These are phyloP conservation scores for Tinea semifulvella DNA, from an alignment of 2,888 invertebrate genomes.

Conservation along the genomic window DNA sequence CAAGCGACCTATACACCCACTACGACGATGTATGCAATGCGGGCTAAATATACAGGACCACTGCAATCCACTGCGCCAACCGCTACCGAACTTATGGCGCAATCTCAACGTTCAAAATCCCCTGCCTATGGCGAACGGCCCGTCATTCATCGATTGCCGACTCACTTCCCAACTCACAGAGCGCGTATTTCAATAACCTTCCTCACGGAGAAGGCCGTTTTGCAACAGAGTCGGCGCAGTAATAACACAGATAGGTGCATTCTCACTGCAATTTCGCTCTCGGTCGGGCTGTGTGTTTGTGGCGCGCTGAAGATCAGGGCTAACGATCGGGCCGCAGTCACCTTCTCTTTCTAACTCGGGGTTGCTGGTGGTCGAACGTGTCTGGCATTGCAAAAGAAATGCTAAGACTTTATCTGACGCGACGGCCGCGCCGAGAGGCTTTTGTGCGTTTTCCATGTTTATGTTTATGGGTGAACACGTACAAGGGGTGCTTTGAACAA, in stretches of 20 bases:
- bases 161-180: slow-evolving; percentile 8
- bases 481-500: slow-evolving; percentile 59
- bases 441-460: slow-evolving; percentile 66
- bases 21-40: slow-evolving; percentile 55
- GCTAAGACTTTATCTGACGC: slow-evolving; percentile 64
- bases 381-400: slow-evolving; percentile 52
- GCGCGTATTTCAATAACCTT: background rate
- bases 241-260: slow-evolving; percentile 67
- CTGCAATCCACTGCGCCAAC: slow-evolving; percentile 34
- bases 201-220: slow-evolving; percentile 44
- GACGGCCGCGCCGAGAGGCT: slow-evolving; percentile 53
- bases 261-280: slow-evolving; percentile 66
- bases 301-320: slow-evolving; percentile 68
- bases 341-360: slow-evolving; percentile 19
- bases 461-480: slow-evolving; percentile 63
- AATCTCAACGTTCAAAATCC: slow-evolving; percentile 55
- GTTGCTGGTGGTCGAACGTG: slow-evolving; percentile 27
- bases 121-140: slow-evolving; percentile 29
- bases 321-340: slow-evolving; percentile 57
- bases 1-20: slow-evolving; percentile 64
- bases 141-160: background rate
- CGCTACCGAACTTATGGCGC: slow-evolving; percentile 48
- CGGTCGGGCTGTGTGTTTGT: slow-evolving; percentile 67
- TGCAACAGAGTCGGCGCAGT: slow-evolving; percentile 39
- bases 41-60: slow-evolving; percentile 61